Evolutionary conservation across 2,797 vertebrate species (phyloP).

Genomic region (Ceryle rudis): DNA sequence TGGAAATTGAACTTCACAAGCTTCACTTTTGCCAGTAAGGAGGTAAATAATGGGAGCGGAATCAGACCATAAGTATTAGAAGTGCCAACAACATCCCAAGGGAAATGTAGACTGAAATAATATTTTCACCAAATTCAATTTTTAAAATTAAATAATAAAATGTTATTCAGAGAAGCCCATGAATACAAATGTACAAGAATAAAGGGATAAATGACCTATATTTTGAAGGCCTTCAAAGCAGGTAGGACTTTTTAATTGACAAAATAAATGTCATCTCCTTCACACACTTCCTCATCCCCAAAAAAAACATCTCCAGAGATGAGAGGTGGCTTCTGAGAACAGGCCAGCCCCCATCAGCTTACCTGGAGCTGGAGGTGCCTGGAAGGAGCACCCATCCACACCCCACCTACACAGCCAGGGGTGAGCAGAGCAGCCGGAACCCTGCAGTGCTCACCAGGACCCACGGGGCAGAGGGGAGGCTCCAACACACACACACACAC

Average conservation of each 20-base stretch:
- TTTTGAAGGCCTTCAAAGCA: background rate
- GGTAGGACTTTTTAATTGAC: background rate
- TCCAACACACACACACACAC: background rate
- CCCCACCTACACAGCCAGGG: background rate
- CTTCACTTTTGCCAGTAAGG: background rate
- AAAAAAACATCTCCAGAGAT: background rate
- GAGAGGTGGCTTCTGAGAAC: background rate
- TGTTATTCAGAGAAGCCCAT: background rate
- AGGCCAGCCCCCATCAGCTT: background rate
- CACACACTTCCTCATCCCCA: background rate
- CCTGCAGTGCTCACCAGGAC: accelerated
- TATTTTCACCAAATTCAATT: constrained; percentile 4
- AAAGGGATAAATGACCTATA: constrained; percentile 11
- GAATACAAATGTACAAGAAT: background rate
- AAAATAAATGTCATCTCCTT: background rate
- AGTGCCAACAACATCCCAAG: background rate
- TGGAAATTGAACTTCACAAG: background rate
- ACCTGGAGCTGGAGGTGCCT: background rate
- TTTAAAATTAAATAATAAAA: background rate
- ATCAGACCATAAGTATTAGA: background rate
- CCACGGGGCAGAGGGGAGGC: accelerated
- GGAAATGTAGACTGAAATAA: background rate
- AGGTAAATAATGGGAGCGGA: background rate
- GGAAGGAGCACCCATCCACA: background rate
- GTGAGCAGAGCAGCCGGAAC: background rate